Percentiles rank a stretch among this genome's conserved stretches.
Conservation (phyloP, 2,888 invertebrate species). For the Epinotia ramella region DNA sequence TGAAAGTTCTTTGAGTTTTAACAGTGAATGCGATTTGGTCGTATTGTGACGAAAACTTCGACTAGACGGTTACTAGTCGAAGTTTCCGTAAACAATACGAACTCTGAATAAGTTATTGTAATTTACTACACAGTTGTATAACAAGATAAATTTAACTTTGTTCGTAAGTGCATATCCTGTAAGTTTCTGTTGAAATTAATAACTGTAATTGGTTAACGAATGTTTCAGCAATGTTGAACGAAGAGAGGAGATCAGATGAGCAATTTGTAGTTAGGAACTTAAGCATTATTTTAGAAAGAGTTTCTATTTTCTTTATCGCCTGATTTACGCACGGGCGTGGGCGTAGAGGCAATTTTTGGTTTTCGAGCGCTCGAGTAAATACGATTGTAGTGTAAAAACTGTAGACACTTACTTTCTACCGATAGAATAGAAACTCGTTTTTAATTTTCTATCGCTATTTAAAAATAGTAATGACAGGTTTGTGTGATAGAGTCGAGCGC, state of each 20-base stretch:
- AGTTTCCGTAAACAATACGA: conserved; percentile 19
- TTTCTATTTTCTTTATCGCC: not conserved
- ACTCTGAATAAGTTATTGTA: conserved; percentile 20
- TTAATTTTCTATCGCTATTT: no score
- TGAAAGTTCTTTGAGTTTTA: not conserved
- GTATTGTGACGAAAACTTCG: conserved; percentile 10
- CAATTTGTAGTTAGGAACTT: not conserved
- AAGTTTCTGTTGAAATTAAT: not conserved
- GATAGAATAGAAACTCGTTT: no score
- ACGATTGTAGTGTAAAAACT: no score
- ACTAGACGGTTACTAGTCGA: not conserved
- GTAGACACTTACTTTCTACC: no score
- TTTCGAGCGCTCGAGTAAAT: no score
- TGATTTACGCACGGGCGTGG: not conserved
- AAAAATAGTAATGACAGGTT: no score
- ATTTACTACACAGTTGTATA: not conserved
- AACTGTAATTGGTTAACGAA: not conserved
- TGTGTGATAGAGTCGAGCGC: no score
- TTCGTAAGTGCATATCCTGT: not conserved
- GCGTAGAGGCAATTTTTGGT: no score
- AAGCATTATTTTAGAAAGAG: not conserved
- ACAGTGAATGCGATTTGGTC: conserved; percentile 9
- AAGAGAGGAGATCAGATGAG: not conserved
- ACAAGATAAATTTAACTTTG: conserved; percentile 25
- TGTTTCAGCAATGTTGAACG: not conserved